These are phyloP conservation scores for Colletes collaris DNA, from an alignment of 2,888 invertebrate species.

Conservation along the genomic window DNA sequence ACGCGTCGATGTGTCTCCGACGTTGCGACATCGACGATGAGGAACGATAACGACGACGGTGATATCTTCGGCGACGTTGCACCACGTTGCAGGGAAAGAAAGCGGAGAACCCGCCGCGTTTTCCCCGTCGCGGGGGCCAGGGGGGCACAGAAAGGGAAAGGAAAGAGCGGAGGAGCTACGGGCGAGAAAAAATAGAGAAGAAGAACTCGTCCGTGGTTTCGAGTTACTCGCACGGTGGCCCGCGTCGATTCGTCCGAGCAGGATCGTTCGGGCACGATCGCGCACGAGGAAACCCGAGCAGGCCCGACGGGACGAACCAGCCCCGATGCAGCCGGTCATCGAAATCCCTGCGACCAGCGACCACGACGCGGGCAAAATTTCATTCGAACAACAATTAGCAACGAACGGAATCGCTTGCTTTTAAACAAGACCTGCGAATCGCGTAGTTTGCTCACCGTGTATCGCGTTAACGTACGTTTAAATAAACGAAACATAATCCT, in stretches of 20 bases:
- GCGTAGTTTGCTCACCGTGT: too few relatives aligned
- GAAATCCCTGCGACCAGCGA: constrained; percentile 2
- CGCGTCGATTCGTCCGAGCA: constrained; percentile 30
- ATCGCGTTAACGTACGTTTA: too few relatives aligned
- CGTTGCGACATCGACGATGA: too few relatives aligned
- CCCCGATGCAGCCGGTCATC: not conserved
- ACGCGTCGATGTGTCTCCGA: too few relatives aligned
- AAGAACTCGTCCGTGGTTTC: constrained; percentile 63
- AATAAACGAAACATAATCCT: too few relatives aligned
- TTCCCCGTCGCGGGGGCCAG: not conserved
- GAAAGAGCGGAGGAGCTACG: constrained; percentile 10
- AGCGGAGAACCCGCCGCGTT: constrained; percentile 21
- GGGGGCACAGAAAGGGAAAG: constrained; percentile 15
- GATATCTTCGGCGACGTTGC: not conserved
- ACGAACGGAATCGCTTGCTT: too few relatives aligned
- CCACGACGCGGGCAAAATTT: not conserved
- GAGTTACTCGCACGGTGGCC: constrained; percentile 71
- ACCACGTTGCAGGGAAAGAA: constrained; percentile 5
- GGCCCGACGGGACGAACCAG: not conserved
- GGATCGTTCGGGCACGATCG: constrained; percentile 11
- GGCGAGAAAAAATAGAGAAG: constrained; percentile 45
- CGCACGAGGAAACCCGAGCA: constrained; percentile 22
- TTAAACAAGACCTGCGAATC: too few relatives aligned
- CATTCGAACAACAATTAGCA: too few relatives aligned
- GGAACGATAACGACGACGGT: too few relatives aligned